Evolutionary conservation across 2,113 vertebrate species (phyloP), one percentile per base, ranked within the genome.

Genomic region (Chionodraco myersi): DNA sequence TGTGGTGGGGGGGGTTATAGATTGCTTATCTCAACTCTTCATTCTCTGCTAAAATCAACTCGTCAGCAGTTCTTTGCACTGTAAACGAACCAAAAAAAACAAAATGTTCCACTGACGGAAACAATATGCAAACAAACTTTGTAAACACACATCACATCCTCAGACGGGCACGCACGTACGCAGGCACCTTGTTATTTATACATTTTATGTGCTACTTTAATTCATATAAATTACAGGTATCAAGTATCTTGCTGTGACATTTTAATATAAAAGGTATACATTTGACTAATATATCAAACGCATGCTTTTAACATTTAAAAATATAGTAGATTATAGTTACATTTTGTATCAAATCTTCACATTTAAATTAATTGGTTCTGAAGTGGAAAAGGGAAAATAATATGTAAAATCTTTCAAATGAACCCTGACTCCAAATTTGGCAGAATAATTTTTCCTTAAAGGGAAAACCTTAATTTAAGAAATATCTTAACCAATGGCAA

Each of bases 41-140:
- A 59, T 34, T 66, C 15, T 78, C 48, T 16, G 59, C 52, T 11
- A 57, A 90, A 92, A 77, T 84, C 75, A 82, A 76, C 34, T 34
- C 16, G 81, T 93, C 90, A 93, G 93, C 93, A 91, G 76, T 77
- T 88, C 75, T 79, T 62, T 86, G 52, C 76, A 91, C 78, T 90
- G 86, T 93, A 91, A 92, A 91, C 63, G 62, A 79, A 91, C 81
- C 76, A 67, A 85, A 91, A 85, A 91, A 93, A 52, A n/a, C 91
- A 90, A 86, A 90, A 85, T 78, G 87, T 92, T 92, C 92, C 92
- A 88, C 47, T 87, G 84, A 88, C 80, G 91, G 90, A 94, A 93
- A 85, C 82, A 68, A 81, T 14, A 80, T 3, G 72, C 58, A 86
- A 72, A 79, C 72, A 86, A 64, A 73, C 18, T 71, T 72, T 84